These are phyloP conservation scores for Haemorhous mexicanus DNA, from an alignment of 2,113 vertebrate genomes.

Conservation along the genomic window DNA sequence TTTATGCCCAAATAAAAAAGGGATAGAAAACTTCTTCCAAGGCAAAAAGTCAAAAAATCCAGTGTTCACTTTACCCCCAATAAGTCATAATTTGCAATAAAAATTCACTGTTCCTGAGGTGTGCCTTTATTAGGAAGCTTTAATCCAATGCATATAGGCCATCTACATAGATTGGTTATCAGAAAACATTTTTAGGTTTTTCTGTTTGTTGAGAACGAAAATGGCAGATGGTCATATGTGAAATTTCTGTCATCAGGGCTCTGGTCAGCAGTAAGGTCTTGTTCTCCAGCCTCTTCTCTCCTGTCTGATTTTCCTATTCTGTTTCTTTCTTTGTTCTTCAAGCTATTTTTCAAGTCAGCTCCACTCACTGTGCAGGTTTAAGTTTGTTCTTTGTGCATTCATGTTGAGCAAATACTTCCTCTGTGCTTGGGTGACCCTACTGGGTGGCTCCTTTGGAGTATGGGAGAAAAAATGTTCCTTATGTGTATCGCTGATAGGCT, in stretches of 20 bases:
- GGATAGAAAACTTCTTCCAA: not conserved
- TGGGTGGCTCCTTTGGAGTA: not conserved
- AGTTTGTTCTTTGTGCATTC: not conserved
- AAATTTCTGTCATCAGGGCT: not conserved
- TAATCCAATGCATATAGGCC: not conserved
- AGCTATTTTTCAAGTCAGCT: not conserved
- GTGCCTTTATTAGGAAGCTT: not conserved
- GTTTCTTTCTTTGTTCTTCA: not conserved
- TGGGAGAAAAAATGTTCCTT: not conserved
- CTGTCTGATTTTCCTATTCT: not conserved
- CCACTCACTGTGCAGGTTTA: not conserved
- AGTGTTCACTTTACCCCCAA: not conserved
- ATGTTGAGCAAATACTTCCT: not conserved
- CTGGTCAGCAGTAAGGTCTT: not conserved
- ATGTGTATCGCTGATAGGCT: fast-evolving
- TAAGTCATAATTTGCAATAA: not conserved
- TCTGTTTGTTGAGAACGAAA: not conserved
- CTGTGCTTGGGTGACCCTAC: not conserved
- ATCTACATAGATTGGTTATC: not conserved
- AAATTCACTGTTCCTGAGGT: not conserved
- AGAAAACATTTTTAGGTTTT: not conserved
- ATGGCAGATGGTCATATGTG: not conserved
- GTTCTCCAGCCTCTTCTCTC: not conserved
- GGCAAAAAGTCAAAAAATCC: not conserved
- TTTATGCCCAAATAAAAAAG: not conserved